Evolutionary conservation across 2,113 vertebrate genomes (phyloP).

Genomic region (Alligator sinensis): DNA sequence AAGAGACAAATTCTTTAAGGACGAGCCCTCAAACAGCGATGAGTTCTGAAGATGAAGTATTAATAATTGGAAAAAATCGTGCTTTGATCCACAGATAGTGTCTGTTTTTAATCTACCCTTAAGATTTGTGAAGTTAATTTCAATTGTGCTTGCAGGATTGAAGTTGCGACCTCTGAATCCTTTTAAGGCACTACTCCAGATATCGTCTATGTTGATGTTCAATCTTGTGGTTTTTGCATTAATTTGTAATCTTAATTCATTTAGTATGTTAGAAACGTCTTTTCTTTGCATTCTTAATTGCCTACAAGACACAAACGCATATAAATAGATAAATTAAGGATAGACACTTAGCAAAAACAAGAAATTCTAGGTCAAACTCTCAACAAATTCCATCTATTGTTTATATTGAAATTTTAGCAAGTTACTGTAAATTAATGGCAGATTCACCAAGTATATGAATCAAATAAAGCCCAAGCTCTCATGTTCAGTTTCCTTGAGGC

Average conservation of each 20-base stretch:
- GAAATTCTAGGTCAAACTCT: not conserved
- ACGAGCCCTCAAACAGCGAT: slow-evolving; percentile 81
- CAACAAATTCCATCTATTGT: not conserved
- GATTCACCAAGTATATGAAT: not conserved
- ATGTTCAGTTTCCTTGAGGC: not conserved
- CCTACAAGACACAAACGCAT: slow-evolving; percentile 72
- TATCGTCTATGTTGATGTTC: slow-evolving; percentile 78
- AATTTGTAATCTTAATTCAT: slow-evolving; percentile 82
- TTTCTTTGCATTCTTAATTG: slow-evolving; percentile 70
- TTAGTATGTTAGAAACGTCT: slow-evolving; percentile 78
- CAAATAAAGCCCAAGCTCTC: not conserved
- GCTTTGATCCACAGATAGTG: slow-evolving; percentile 67
- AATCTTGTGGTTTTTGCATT: slow-evolving; percentile 77
- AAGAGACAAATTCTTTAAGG: slow-evolving; percentile 81
- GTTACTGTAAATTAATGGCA: not conserved
- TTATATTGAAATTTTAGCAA: not conserved
- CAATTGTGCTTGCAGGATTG: slow-evolving; percentile 82
- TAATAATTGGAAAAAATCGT: slow-evolving; percentile 79
- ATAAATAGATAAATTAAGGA: not conserved
- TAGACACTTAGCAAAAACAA: not conserved
- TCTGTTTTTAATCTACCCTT: slow-evolving; percentile 49
- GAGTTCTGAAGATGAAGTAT: slow-evolving; percentile 81
- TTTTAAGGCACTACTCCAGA: slow-evolving; percentile 84
- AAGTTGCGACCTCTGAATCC: slow-evolving; percentile 85
- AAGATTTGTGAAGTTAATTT: slow-evolving; percentile 80